A percentile compares a stretch with the other conserved stretches of the same genome.
Conservation (phyloP, 2,888 invertebrate species). For the Agrotis segetum region DNA sequence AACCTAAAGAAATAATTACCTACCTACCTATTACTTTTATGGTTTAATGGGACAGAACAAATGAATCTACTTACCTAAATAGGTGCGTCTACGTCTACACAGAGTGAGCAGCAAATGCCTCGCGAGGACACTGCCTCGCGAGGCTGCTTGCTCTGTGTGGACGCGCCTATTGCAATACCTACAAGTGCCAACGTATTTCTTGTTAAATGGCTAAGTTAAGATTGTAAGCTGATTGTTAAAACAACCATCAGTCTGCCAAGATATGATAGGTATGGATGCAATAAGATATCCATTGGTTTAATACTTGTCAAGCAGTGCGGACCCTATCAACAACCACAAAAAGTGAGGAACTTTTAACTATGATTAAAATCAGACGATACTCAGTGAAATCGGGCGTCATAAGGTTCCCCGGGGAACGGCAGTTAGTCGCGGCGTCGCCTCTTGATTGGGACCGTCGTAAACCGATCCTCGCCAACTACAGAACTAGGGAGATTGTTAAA, state of each 20-base stretch:
- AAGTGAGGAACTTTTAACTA: not conserved
- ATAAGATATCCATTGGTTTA: not conserved
- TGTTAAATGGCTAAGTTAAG: not conserved
- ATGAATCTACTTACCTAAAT: not conserved
- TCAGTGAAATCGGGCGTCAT: slow-evolving; percentile 64
- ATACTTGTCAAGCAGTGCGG: too few species aligned
- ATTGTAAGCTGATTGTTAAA: not conserved
- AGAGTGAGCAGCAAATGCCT: too few species aligned
- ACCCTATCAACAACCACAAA: not conserved
- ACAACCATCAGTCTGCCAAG: not conserved
- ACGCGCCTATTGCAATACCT: too few species aligned
- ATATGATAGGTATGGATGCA: not conserved
- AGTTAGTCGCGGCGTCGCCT: slow-evolving; percentile 89
- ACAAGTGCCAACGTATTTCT: too few species aligned
- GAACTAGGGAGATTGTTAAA: slow-evolving; percentile 63
- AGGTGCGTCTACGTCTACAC: too few species aligned
- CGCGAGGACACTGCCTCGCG: too few species aligned
- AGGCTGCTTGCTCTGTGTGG: too few species aligned
- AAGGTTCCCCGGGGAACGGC: slow-evolving; percentile 78
- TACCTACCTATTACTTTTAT: not conserved
- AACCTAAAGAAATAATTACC: not conserved
- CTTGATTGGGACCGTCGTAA: slow-evolving; percentile 88
- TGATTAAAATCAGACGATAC: slow-evolving; percentile 29
- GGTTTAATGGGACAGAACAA: not conserved
- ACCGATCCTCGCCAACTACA: slow-evolving; percentile 80